These are phyloP conservation scores for Drosophila pegasa DNA, from an alignment of 2,888 invertebrate genomes.

Conservation along the genomic window DNA sequence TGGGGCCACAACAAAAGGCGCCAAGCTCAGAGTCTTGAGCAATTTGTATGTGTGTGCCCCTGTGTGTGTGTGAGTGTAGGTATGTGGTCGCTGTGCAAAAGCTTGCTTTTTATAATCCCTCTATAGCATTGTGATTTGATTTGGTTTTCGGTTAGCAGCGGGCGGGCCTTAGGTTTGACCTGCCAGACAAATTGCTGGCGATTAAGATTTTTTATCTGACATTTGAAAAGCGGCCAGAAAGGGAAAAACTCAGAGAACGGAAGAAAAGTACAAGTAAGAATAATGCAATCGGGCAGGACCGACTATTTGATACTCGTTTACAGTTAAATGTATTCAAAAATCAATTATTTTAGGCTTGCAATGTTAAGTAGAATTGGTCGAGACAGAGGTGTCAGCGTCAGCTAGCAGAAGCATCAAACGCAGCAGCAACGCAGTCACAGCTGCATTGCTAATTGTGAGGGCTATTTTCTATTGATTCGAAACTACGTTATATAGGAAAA, in stretches of 20 bases:
- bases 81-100: constrained; percentile 43
- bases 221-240: constrained; percentile 26
- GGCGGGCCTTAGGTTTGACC: constrained; percentile 20
- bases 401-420: too few relatives aligned
- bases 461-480: too few relatives aligned
- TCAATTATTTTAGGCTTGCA: too few relatives aligned
- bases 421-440: too few relatives aligned
- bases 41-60: constrained; percentile 7
- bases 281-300: too few relatives aligned
- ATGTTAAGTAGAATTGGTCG: too few relatives aligned
- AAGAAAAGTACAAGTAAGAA: too few relatives aligned
- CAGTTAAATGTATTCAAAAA: too few relatives aligned
- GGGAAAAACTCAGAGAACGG: constrained; percentile 21
- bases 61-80: constrained; percentile 11
- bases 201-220: constrained; percentile 74
- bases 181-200: constrained; percentile 69
- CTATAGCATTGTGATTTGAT: constrained; percentile 23
- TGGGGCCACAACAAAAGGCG: constrained; percentile 29
- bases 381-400: too few relatives aligned
- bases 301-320: too few relatives aligned
- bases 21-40: constrained; percentile 35
- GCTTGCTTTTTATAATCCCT: constrained; percentile 44
- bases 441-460: too few relatives aligned
- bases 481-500: too few relatives aligned
- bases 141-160: constrained; percentile 13